Conservation (phyloP, 2,888 invertebrate genomes). For the Pasiphila rectangulata region DNA sequence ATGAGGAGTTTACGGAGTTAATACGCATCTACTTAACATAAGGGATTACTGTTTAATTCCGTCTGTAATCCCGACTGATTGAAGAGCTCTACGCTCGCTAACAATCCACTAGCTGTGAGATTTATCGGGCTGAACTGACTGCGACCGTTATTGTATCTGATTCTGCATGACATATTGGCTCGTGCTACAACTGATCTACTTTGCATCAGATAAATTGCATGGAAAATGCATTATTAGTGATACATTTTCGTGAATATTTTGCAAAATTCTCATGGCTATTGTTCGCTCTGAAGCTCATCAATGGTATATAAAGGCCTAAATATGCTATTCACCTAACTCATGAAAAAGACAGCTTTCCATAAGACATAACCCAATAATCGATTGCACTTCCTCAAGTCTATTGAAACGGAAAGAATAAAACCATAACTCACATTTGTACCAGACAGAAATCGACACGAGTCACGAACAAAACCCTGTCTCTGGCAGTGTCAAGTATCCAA, state of each 20-base stretch:
- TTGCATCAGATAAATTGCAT: conserved; percentile 2
- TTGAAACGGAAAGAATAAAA: conserved; percentile 18
- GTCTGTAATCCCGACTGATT: neutral
- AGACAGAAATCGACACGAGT: conserved; percentile 36
- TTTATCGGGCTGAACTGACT: conserved; percentile 16
- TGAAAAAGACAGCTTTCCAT: too few species aligned
- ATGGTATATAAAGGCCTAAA: too few species aligned
- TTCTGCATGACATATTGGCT: conserved; percentile 23
- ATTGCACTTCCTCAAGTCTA: conserved; percentile 7
- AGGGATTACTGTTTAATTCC: too few species aligned
- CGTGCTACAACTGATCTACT: conserved; percentile 12
- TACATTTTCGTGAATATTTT: conserved; percentile 3
- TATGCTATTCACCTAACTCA: too few species aligned
- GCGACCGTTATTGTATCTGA: conserved; percentile 23
- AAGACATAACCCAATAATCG: neutral
- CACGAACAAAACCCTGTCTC: conserved; percentile 29
- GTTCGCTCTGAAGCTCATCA: too few species aligned
- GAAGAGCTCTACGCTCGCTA: conserved; percentile 6
- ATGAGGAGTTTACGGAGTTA: too few species aligned
- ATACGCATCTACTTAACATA: too few species aligned
- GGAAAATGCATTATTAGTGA: conserved; percentile 6
- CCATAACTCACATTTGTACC: conserved; percentile 22
- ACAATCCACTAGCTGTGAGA: conserved; percentile 16
- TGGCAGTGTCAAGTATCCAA: conserved; percentile 29
- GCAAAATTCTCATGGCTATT: neutral